Conservation (phyloP, 2,797 vertebrate species). For the Yasuhikotakia modesta region DNA sequence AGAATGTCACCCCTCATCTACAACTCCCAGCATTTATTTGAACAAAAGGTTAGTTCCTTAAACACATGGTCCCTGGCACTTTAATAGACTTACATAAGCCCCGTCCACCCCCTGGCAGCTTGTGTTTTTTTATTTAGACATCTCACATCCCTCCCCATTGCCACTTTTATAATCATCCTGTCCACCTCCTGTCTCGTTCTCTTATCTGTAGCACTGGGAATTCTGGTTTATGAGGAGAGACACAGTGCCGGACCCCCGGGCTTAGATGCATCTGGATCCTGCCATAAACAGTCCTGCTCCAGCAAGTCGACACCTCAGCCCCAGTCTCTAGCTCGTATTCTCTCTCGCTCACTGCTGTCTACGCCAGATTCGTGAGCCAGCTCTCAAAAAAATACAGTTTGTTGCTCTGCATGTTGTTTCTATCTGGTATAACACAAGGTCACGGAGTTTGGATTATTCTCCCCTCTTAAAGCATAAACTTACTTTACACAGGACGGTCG, state of each 20-base stretch:
- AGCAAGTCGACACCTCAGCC: constrained; percentile 53
- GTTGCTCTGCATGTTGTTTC: constrained; percentile 2
- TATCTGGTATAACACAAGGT: not conserved
- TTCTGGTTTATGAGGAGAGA: constrained; percentile 32
- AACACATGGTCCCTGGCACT: constrained; percentile 65
- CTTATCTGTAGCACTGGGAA: constrained; percentile 26
- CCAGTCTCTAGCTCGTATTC: constrained; percentile 12
- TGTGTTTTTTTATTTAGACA: constrained; percentile 26
- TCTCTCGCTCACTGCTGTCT: constrained; percentile 15
- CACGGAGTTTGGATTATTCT: constrained; percentile 8
- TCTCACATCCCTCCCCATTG: constrained; percentile 20
- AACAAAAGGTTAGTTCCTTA: constrained; percentile 63
- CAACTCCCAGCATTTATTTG: not conserved
- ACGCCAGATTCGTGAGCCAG: not conserved
- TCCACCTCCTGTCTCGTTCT: constrained; percentile 20
- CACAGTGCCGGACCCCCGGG: constrained; percentile 34
- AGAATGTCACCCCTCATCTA: constrained; percentile 48
- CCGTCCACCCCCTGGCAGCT: constrained; percentile 43
- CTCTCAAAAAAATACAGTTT: not conserved
- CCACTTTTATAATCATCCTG: constrained; percentile 16
- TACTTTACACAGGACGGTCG: not conserved
- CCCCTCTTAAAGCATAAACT: not conserved
- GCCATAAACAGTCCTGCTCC: constrained; percentile 60
- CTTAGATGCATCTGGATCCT: constrained; percentile 66
- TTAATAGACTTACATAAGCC: constrained; percentile 62